Conservation (phyloP, 1,140 invertebrate species). For the Drosophila tristis region DNA sequence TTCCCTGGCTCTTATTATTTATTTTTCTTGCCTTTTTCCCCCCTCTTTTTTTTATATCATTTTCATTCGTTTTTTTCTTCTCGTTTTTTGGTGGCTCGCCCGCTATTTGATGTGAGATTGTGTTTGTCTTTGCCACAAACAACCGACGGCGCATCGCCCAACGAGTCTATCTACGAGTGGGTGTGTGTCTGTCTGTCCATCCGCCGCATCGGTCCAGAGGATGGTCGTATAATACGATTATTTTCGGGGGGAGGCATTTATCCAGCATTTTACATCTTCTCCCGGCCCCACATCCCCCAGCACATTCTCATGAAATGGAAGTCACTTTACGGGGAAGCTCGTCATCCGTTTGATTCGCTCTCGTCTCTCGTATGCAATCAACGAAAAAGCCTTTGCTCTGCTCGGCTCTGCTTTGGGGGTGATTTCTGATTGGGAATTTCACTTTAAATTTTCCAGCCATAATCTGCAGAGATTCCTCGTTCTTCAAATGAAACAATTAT, state of each 20-base stretch:
- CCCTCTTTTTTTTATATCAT: constrained; percentile 9
- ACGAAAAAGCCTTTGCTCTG: too few species aligned
- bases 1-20: constrained; percentile 40
- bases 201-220: neutral
- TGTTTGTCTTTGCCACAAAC: constrained; percentile 69
- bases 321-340: neutral
- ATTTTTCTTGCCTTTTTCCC: constrained; percentile 21
- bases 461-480: too few species aligned
- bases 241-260: constrained; percentile 22
- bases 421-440: too few species aligned
- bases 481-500: too few species aligned
- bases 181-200: neutral
- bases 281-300: too few species aligned
- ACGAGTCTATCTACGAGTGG: constrained; percentile 43
- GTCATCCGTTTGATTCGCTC: constrained; percentile 16
- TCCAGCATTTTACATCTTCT: constrained; percentile 31
- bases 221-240: constrained; percentile 33
- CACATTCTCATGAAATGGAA: neutral
- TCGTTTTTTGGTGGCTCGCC: neutral
- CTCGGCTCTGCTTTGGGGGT: too few species aligned
- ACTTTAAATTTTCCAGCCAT: too few species aligned
- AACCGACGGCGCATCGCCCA: constrained; percentile 22
- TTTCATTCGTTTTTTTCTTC: constrained; percentile 17
- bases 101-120: constrained; percentile 61
- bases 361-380: too few species aligned